Evolutionary conservation across 2,113 vertebrate genomes (phyloP).

Genomic region (Edolisoma coerulescens): DNA sequence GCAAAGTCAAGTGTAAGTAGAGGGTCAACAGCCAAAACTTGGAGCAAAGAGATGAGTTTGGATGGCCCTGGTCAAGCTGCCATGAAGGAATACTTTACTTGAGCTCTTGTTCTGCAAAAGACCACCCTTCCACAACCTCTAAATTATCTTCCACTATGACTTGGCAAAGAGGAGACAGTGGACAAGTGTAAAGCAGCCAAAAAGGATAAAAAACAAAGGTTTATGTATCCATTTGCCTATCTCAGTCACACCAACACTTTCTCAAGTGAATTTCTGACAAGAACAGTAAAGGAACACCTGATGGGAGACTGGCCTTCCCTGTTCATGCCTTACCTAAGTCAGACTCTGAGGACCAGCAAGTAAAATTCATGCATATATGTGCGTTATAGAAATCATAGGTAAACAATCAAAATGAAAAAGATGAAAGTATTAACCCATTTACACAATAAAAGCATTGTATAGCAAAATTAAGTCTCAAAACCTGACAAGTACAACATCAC

Average conservation of each 20-base stretch:
- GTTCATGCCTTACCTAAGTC: neutral
- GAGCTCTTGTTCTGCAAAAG: neutral
- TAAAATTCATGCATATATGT: neutral
- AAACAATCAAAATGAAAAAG: neutral
- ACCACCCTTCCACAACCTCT: neutral
- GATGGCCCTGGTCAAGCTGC: neutral
- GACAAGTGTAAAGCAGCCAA: neutral
- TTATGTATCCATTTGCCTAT: neutral
- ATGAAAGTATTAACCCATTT: neutral
- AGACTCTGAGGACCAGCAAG: neutral
- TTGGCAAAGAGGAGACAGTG: neutral
- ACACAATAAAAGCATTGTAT: neutral
- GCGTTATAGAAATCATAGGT: neutral
- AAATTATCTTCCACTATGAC: neutral
- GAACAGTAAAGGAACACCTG: neutral
- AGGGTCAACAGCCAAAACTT: neutral
- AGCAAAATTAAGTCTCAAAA: neutral
- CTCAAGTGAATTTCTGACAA: neutral
- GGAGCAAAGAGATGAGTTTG: neutral
- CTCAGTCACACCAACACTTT: neutral
- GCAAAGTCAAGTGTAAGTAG: neutral
- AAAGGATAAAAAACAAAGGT: neutral
- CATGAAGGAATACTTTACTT: neutral
- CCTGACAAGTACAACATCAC: neutral
- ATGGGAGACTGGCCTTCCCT: neutral